Percentiles rank a stretch among this genome's conserved stretches.
phyloP scores from a whole-genome alignment of 1,140 invertebrate genomes.

The Meloidogyne hapla region DNA sequence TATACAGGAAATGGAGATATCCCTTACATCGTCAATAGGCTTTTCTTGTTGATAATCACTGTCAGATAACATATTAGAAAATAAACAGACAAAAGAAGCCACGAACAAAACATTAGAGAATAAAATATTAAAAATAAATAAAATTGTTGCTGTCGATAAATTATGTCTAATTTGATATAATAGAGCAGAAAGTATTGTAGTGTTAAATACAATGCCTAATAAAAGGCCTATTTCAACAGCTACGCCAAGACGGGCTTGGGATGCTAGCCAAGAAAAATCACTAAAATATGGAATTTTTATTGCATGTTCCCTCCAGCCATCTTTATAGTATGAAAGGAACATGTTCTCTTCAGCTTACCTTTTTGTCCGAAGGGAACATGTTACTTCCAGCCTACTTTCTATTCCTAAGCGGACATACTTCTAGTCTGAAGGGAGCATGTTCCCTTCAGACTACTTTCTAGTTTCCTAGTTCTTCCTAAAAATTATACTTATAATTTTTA shows the following conservation, averaged over 20 bases:
- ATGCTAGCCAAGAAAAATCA: conserved; percentile 38
- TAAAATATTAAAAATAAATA: conserved; percentile 62
- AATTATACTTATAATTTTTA: not conserved
- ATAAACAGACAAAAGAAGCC: conserved; percentile 59
- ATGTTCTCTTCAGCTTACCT: no score
- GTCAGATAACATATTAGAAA: conserved; percentile 51
- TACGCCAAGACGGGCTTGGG: conserved; percentile 45
- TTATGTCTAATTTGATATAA: conserved; percentile 53
- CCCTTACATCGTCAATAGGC: not conserved
- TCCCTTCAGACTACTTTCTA: no score
- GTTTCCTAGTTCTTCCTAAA: no score
- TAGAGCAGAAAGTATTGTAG: conserved; percentile 47
- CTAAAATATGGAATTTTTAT: not conserved
- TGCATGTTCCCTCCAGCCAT: no score
- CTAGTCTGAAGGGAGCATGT: no score
- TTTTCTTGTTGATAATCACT: conserved; percentile 34
- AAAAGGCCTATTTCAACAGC: conserved; percentile 49
- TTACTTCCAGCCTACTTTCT: no score
- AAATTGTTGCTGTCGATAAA: conserved; percentile 61
- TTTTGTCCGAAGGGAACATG: no score
- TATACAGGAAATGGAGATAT: not conserved
- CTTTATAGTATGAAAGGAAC: no score
- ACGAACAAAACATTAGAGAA: conserved; percentile 63
- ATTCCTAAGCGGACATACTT: no score
- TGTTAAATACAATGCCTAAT: conserved; percentile 50